phyloP scores from a whole-genome alignment of 2,888 invertebrate genomes.

The Tachina grossa region DNA sequence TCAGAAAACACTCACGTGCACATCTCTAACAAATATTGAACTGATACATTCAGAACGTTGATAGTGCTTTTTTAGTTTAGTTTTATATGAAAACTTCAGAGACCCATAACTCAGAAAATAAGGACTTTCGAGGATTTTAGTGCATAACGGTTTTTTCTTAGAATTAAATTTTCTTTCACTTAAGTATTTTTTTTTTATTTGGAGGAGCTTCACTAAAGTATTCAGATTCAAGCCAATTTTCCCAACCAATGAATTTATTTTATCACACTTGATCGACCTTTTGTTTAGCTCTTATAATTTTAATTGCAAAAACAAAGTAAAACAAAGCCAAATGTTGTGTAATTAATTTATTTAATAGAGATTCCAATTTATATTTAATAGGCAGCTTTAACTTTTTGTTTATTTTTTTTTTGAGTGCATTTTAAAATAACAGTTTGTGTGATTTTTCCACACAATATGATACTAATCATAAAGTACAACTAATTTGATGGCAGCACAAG shows the following conservation, averaged over 20 bases:
- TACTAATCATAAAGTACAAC: constrained; percentile 63
- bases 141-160: too few relatives aligned
- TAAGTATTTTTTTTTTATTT: too few relatives aligned
- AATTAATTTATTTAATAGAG: constrained; percentile 58
- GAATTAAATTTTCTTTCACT: too few relatives aligned
- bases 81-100: too few relatives aligned
- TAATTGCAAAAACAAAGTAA: constrained; percentile 4
- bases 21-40: too few relatives aligned
- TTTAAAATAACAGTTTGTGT: neutral
- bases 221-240: constrained; percentile 11
- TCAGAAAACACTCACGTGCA: too few relatives aligned
- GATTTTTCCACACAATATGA: constrained; percentile 39
- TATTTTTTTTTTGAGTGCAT: neutral
- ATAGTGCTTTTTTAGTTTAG: too few relatives aligned
- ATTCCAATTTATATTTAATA: constrained; percentile 53
- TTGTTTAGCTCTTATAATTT: neutral
- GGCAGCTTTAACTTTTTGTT: constrained; percentile 37
- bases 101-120: too few relatives aligned
- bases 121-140: too few relatives aligned
- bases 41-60: too few relatives aligned
- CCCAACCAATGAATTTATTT: constrained; percentile 34
- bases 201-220: neutral
- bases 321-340: neutral
- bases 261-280: constrained; percentile 10
- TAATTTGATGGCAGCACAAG: constrained; percentile 69